Evolutionary conservation across 2,888 invertebrate species (phyloP).

Genomic region (Hypselothyrea guttata): DNA sequence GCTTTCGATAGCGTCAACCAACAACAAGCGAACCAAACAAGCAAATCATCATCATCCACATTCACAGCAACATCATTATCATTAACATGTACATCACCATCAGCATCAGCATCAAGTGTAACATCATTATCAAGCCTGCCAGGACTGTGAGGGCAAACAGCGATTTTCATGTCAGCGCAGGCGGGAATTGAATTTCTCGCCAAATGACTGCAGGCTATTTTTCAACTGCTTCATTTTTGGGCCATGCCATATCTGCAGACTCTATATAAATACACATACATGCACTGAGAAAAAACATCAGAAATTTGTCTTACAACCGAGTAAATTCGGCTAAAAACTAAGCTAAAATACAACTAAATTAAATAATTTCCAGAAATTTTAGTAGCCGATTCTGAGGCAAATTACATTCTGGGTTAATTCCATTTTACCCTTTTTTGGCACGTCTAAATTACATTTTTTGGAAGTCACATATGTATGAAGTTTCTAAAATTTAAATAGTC

Average conservation of each 20-base stretch:
- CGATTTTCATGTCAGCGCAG: slow-evolving; percentile 75
- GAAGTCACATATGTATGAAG: too few relatives aligned
- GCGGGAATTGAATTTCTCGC: slow-evolving; percentile 76
- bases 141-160: slow-evolving; percentile 8
- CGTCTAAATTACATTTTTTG: too few relatives aligned
- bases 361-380: too few relatives aligned
- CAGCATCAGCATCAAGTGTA: slow-evolving; percentile 25
- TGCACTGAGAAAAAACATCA: not conserved
- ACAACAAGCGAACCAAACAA: slow-evolving; percentile 4
- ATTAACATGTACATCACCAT: slow-evolving; percentile 19
- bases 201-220: slow-evolving; percentile 73
- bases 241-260: slow-evolving; percentile 36
- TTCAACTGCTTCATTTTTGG: slow-evolving; percentile 67
- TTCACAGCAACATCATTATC: slow-evolving; percentile 19
- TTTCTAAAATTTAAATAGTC: too few relatives aligned
- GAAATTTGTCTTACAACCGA: too few relatives aligned
- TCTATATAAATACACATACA: not conserved
- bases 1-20: slow-evolving; percentile 37
- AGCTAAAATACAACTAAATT: too few relatives aligned
- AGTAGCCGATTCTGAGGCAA: too few relatives aligned
- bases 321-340: too few relatives aligned
- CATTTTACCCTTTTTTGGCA: too few relatives aligned
- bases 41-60: slow-evolving; percentile 20
- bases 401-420: too few relatives aligned
- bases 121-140: slow-evolving; percentile 38